These are phyloP conservation scores for Palythoa heliodiscus DNA, from an alignment of 92 coral and sea anemone species.

Conservation along the genomic window DNA sequence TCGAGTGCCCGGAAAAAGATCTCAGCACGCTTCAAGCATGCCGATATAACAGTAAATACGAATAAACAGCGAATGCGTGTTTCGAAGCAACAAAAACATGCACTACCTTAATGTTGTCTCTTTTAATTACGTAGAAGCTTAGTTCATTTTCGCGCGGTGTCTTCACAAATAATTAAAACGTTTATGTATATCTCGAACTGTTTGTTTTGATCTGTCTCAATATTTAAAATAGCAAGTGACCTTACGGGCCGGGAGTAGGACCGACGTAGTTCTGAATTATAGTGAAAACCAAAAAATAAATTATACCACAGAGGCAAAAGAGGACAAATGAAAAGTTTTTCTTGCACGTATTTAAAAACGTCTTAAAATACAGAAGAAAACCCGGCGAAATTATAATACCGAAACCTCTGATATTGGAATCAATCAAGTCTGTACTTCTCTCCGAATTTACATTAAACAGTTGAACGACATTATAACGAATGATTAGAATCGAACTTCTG, in stretches of 20 bases:
- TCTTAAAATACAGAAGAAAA: background rate
- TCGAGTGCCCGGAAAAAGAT: background rate
- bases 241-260: background rate
- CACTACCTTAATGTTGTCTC: background rate
- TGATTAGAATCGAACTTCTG: background rate
- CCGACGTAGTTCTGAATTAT: background rate
- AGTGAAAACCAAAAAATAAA: background rate
- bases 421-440: background rate
- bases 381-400: background rate
- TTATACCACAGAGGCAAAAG: no score
- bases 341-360: background rate
- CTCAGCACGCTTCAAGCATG: background rate
- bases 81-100: background rate
- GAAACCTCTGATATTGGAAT: background rate
- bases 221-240: background rate
- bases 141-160: conserved; percentile 5
- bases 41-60: background rate
- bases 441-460: background rate
- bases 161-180: background rate
- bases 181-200: background rate
- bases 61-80: background rate
- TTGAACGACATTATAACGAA: background rate
- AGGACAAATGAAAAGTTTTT: background rate
- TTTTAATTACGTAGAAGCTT: background rate
- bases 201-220: background rate